Evolutionary conservation across 2,113 vertebrate genomes (phyloP).

Genomic region (Takifugu bimaculatus): DNA sequence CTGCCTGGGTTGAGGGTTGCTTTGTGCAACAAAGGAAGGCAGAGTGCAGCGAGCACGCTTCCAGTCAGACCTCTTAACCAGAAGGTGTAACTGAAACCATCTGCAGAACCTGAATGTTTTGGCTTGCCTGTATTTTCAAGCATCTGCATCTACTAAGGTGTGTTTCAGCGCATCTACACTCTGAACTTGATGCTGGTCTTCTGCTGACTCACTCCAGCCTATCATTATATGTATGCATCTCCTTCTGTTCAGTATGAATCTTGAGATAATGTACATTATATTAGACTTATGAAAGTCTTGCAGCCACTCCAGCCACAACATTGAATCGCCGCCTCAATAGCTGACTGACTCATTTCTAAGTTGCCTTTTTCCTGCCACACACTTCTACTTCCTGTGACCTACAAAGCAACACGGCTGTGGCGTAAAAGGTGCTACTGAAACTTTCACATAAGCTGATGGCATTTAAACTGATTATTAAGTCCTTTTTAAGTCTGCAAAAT

Average conservation of each 20-base stretch:
- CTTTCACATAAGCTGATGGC: not conserved
- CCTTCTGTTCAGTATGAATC: slow-evolving; percentile 19
- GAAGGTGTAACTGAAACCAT: not conserved
- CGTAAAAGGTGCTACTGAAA: not conserved
- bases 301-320: not conserved
- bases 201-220: slow-evolving; percentile 16
- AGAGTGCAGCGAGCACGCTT: not conserved
- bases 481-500: not conserved
- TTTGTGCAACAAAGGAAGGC: not conserved
- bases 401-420: slow-evolving; percentile 1
- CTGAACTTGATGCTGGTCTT: not conserved
- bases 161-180: not conserved
- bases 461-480: not conserved
- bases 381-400: slow-evolving; percentile 43
- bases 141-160: not conserved
- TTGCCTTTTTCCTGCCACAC: slow-evolving; percentile 29
- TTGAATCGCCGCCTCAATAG: not conserved
- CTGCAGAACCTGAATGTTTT: not conserved
- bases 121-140: not conserved
- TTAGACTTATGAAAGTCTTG: not conserved
- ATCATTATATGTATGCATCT: slow-evolving; percentile 30
- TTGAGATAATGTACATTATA: not conserved
- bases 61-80: not conserved
- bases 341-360: slow-evolving; percentile 52
- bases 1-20: too few species aligned